Evolutionary conservation across 2,888 invertebrate species (phyloP).

Genomic region (Drosophila diplacantha): DNA sequence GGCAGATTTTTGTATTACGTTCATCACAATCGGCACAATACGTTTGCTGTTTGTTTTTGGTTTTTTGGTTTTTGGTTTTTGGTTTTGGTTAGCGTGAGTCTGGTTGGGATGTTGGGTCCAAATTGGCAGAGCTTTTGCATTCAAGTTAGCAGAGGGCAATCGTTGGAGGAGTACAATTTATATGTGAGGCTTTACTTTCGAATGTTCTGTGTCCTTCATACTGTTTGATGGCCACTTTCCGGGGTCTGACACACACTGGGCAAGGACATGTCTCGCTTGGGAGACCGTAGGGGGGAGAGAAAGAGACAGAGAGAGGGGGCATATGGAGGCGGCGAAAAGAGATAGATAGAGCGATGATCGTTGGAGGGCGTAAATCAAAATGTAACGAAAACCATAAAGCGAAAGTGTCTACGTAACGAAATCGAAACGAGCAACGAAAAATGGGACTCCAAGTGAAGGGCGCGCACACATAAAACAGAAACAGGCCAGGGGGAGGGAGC

Average conservation of each 20-base stretch:
- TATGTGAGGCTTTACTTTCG: conserved; percentile 51
- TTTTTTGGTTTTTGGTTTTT: conserved; percentile 10
- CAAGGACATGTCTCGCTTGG: conserved; percentile 15
- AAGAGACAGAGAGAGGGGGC: conserved; percentile 12
- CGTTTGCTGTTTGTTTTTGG: conserved; percentile 11
- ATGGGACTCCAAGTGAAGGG: conserved; percentile 22
- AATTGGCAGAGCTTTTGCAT: conserved; percentile 43
- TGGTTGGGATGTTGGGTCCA: conserved; percentile 34
- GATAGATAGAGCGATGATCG: conserved; percentile 24
- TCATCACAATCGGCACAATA: conserved; percentile 45
- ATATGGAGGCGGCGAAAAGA: conserved; percentile 16
- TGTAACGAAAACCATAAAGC: conserved; percentile 35
- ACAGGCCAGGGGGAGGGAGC: not conserved
- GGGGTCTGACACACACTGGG: conserved; percentile 37
- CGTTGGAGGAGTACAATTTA: conserved; percentile 18
- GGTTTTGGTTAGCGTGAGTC: conserved; percentile 39
- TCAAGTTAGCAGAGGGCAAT: conserved; percentile 28
- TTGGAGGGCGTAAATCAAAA: conserved; percentile 35
- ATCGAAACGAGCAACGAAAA: conserved; percentile 40
- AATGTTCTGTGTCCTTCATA: conserved; percentile 30
- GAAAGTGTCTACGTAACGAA: conserved; percentile 48
- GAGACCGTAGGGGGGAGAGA: not conserved
- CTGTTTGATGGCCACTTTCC: conserved; percentile 48
- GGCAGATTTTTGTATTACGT: conserved; percentile 29
- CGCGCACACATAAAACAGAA: conserved; percentile 33